Conservation (phyloP, 2,797 vertebrate species). For the Eremophila alpestris region DNA sequence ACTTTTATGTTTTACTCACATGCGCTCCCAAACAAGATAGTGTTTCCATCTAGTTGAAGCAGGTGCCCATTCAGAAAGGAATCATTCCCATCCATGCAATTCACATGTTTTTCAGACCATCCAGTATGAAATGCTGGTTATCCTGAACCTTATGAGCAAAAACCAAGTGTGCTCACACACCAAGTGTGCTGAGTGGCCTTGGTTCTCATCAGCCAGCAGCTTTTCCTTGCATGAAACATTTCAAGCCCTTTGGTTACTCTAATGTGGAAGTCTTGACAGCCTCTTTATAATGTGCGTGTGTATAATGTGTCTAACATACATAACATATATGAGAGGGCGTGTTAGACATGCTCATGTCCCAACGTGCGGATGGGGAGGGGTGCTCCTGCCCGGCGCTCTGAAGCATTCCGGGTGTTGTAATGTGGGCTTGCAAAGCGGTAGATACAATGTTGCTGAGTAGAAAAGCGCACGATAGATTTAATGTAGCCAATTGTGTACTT, state of each 20-base stretch:
- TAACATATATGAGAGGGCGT: neutral
- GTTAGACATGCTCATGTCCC: neutral
- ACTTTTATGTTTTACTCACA: neutral
- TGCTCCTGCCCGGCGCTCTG: conserved; percentile 27
- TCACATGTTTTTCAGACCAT: neutral
- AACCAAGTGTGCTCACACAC: too few species aligned
- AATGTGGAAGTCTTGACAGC: conserved; percentile 14
- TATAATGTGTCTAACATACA: neutral
- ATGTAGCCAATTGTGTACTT: conserved; percentile 92
- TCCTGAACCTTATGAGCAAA: neutral
- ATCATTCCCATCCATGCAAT: neutral
- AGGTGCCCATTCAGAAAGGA: neutral
- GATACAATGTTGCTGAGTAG: conserved; percentile 85
- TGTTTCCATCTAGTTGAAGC: neutral
- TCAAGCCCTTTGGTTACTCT: conserved; percentile 44
- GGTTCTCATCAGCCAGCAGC: neutral
- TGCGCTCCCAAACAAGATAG: neutral
- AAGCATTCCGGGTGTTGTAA: conserved; percentile 74
- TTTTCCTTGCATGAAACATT: conserved; percentile 28
- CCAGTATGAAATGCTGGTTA: neutral
- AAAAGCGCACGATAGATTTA: conserved; percentile 86
- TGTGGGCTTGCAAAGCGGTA: conserved; percentile 78
- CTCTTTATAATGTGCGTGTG: neutral
- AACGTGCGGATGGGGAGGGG: neutral
- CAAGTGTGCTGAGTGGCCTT: neutral